Conservation (phyloP, 2,797 vertebrate species). For the Peromyscus nudipes region DNA sequence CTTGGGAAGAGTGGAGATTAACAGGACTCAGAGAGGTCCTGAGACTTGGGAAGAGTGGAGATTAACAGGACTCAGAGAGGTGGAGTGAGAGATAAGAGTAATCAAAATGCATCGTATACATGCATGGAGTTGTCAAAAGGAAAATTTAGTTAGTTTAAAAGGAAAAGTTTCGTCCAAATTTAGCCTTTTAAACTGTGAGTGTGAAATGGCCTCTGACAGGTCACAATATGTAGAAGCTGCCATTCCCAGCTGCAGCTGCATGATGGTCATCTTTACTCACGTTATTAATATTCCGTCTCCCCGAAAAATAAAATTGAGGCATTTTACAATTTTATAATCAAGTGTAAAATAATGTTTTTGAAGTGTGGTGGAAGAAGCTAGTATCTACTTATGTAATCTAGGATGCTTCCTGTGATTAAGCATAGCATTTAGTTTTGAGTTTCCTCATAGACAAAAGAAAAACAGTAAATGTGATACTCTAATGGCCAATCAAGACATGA, state of each 20-base stretch:
- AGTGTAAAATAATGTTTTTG: neutral
- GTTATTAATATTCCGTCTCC: neutral
- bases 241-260: neutral
- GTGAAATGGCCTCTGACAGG: neutral
- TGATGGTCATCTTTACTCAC: neutral
- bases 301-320: neutral
- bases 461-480: neutral
- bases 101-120: neutral
- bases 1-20: too few relatives aligned
- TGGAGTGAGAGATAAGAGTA: neutral
- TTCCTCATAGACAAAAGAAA: constrained; percentile 32
- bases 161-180: neutral
- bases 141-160: neutral
- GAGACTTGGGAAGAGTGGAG: neutral
- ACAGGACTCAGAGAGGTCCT: too few relatives aligned
- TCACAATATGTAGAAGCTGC: neutral
- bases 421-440: constrained; percentile 40
- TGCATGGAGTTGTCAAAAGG: neutral
- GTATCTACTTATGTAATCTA: neutral
- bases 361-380: neutral
- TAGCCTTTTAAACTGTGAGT: neutral
- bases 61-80: too few relatives aligned
- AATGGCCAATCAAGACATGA: neutral
- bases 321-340: neutral
- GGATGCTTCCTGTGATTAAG: constrained; percentile 20